These are phyloP conservation scores for Neostethus bicornis DNA, from an alignment of 2,797 vertebrate genomes.

Conservation along the genomic window DNA sequence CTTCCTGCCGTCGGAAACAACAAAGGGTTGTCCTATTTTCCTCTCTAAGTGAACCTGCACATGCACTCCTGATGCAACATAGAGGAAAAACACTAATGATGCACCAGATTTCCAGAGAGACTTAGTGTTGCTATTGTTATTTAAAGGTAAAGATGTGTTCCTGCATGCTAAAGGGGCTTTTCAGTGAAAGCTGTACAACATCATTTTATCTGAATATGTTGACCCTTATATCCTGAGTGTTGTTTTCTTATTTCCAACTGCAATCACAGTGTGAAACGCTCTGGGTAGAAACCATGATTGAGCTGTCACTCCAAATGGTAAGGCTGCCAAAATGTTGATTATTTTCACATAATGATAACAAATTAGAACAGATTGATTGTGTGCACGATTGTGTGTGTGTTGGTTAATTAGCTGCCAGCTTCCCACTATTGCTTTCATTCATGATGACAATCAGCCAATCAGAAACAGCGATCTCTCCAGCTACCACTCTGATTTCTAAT, in stretches of 20 bases:
- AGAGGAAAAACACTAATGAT: constrained; percentile 6
- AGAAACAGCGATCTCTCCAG: not conserved
- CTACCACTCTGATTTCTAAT: not conserved
- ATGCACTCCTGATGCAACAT: constrained; percentile 30
- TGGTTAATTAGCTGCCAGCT: not conserved
- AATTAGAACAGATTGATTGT: not conserved
- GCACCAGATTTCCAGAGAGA: constrained; percentile 4
- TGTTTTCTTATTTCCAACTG: not conserved
- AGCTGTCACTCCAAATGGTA: not conserved
- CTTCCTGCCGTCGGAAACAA: constrained; percentile 32
- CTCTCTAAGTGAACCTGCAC: constrained; percentile 43
- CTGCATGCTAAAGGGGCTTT: not conserved
- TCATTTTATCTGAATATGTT: too few species aligned
- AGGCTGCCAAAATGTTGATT: not conserved
- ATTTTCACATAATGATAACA: not conserved
- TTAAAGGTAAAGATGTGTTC: not conserved
- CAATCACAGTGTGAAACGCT: not conserved
- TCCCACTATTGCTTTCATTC: not conserved
- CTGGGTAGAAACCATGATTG: too few species aligned
- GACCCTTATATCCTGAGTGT: too few species aligned
- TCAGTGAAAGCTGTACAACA: not conserved
- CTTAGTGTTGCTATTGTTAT: not conserved
- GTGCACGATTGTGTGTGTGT: not conserved
- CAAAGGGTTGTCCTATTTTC: constrained; percentile 30
- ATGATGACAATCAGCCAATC: not conserved